phyloP scores from a whole-genome alignment of 2,888 invertebrate species.

The Protophormia terraenovae region DNA sequence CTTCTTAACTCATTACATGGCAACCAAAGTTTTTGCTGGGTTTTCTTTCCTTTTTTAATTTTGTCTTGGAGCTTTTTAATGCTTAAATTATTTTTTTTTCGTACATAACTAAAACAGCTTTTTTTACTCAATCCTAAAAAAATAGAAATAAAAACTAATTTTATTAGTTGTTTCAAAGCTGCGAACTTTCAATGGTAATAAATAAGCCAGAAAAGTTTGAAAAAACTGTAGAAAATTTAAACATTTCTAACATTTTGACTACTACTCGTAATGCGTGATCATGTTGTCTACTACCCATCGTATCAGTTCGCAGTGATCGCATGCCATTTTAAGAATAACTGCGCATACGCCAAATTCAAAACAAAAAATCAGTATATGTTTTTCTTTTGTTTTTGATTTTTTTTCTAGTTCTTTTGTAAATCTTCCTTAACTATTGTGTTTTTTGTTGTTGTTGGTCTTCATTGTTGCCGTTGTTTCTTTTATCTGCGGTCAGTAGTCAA shows the following conservation, averaged over 20 bases:
- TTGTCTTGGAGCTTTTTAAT: too few relatives aligned
- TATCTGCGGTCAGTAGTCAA: conserved; percentile 61
- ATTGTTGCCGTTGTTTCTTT: conserved; percentile 48
- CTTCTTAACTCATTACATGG: too few relatives aligned
- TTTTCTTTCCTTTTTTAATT: too few relatives aligned
- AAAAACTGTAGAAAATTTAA: conserved; percentile 20
- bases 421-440: conserved; percentile 26
- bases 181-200: conserved; percentile 34
- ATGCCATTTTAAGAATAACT: conserved; percentile 67
- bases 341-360: conserved; percentile 69
- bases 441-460: conserved; percentile 22
- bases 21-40: too few relatives aligned
- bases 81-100: not conserved
- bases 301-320: conserved; percentile 62
- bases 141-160: not conserved
- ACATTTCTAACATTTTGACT: conserved; percentile 51
- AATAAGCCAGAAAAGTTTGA: conserved; percentile 29
- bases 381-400: not conserved
- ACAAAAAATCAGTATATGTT: conserved; percentile 15
- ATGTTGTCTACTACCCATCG: conserved; percentile 56
- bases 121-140: not conserved
- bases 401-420: conserved; percentile 6
- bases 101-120: too few relatives aligned
- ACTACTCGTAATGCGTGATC: conserved; percentile 62
- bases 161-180: conserved; percentile 33